Conservation (phyloP, 2,113 vertebrate genomes). For the Prietella phreatophila region DNA sequence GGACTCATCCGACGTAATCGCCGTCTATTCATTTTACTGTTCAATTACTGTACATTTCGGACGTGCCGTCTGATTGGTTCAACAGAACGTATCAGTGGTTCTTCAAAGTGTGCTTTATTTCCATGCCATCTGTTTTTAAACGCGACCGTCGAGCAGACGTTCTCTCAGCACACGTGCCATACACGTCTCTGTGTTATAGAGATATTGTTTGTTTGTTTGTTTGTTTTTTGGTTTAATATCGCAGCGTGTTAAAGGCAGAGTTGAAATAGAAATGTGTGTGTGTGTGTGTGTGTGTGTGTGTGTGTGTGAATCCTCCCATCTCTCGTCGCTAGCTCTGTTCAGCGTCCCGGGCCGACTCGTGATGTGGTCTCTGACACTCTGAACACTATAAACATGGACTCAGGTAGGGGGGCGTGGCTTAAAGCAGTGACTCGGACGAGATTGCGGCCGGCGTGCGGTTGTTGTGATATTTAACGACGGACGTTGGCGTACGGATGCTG, state of each 20-base stretch:
- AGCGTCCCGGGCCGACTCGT: not conserved
- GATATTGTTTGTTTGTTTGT: not conserved
- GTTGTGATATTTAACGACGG: not conserved
- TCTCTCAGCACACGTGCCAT: not conserved
- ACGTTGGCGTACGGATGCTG: not conserved
- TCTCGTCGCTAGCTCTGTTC: not conserved
- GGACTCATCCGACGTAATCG: too few species aligned
- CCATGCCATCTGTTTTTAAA: not conserved
- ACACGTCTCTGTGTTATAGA: not conserved
- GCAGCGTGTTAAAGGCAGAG: too few species aligned
- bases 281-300: not conserved
- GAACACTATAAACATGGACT: not conserved
- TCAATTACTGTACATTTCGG: not conserved
- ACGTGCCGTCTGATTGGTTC: not conserved
- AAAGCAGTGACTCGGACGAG: not conserved
- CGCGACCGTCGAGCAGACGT: not conserved
- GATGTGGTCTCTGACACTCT: not conserved
- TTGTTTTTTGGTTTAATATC: too few species aligned
- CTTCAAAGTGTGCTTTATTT: too few species aligned
- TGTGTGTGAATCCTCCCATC: not conserved
- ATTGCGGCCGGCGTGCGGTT: not conserved
- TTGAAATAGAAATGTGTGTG: not conserved
- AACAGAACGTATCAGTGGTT: not conserved
- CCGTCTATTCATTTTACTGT: too few species aligned
- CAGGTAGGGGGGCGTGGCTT: not conserved